phyloP scores from a whole-genome alignment of 2,113 vertebrate species.

The Thryonomys swinderianus region DNA sequence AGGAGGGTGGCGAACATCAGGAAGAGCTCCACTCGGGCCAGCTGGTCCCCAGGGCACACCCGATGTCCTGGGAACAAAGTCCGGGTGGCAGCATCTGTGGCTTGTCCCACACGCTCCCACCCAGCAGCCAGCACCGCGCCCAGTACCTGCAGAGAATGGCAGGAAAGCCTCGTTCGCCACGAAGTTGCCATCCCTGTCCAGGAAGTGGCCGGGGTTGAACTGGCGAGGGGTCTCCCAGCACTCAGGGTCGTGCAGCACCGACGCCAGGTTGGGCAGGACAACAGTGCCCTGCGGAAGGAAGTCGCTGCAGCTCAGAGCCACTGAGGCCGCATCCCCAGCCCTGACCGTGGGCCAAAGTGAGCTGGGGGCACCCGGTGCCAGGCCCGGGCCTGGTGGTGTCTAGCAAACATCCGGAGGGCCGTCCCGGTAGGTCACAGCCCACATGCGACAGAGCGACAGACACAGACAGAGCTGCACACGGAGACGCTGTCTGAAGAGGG shows the following conservation, averaged over 20 bases:
- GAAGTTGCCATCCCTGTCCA: constrained; percentile 83
- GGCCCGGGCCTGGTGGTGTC: fast-evolving
- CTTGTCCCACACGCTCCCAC: background rate
- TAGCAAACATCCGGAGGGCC: background rate
- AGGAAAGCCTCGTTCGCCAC: constrained; percentile 82
- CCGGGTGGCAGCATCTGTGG: background rate
- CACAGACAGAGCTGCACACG: background rate
- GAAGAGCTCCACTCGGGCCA: constrained; percentile 83
- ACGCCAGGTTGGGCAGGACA: constrained; percentile 50
- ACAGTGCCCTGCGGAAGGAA: constrained; percentile 49
- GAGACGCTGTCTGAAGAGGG: background rate
- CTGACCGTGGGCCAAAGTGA: background rate
- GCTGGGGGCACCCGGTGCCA: background rate
- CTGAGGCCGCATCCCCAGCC: background rate
- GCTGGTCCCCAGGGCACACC: constrained; percentile 77
- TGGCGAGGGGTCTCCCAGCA: constrained; percentile 56
- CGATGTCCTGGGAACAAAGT: constrained; percentile 73
- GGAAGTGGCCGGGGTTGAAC: constrained; percentile 83
- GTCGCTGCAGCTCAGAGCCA: background rate
- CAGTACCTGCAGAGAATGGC: constrained; percentile 85
- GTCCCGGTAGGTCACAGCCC: background rate
- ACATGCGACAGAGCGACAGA: background rate
- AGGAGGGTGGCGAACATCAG: constrained; percentile 81
- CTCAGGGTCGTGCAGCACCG: constrained; percentile 66
- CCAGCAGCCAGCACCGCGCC: background rate